Evolutionary conservation across 2,113 vertebrate species (phyloP).

Genomic region (Anseranas semipalmata): DNA sequence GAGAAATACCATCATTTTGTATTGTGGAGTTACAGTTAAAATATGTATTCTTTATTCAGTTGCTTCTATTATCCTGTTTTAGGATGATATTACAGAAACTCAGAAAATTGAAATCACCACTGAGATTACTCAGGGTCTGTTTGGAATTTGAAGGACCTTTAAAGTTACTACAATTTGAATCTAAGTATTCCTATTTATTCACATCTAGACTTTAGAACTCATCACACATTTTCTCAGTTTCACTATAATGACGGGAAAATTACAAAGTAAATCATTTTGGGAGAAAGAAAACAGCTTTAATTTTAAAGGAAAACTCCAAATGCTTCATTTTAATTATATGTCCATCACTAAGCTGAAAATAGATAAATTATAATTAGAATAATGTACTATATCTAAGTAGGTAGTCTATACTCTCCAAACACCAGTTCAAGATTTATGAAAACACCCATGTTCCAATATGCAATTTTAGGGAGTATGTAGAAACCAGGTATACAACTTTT

Average conservation of each 20-base stretch:
- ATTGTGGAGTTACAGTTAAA: background rate
- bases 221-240: background rate
- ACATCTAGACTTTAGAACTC: background rate
- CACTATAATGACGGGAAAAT: background rate
- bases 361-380: background rate
- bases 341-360: background rate
- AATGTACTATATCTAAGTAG: background rate
- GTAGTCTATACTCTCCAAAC: background rate
- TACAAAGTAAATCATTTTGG: background rate
- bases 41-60: background rate
- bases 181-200: background rate
- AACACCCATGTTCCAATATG: background rate
- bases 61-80: background rate
- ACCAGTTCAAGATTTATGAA: background rate
- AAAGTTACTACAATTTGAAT: background rate
- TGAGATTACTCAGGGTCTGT: background rate
- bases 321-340: background rate
- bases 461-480: background rate
- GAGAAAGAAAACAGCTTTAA: background rate
- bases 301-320: background rate
- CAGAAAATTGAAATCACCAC: background rate
- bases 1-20: background rate
- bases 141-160: background rate
- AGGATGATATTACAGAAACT: background rate
- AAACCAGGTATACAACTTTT: background rate